A percentile compares a stretch with the other conserved stretches of the same genome.
These are phyloP conservation scores for Gymnodraco acuticeps DNA, from an alignment of 2,797 vertebrate species.

Conservation along the genomic window DNA sequence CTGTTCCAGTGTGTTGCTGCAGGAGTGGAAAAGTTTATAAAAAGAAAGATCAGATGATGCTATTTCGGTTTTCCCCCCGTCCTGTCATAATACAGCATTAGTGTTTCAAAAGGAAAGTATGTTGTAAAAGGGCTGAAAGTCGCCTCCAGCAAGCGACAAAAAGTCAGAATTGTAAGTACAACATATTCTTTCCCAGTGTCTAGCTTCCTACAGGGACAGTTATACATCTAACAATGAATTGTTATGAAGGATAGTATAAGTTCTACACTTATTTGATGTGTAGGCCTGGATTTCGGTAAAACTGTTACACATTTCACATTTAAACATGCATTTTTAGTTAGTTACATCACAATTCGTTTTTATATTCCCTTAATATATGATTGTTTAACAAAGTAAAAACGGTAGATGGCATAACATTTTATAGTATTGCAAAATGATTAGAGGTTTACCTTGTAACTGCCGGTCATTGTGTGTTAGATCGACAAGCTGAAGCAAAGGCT, in stretches of 20 bases:
- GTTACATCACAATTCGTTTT: not conserved
- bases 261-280: not conserved
- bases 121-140: constrained; percentile 41
- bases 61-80: constrained; percentile 70
- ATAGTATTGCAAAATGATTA: not conserved
- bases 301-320: not conserved
- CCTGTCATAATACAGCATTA: constrained; percentile 63
- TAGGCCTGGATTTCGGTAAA: not conserved
- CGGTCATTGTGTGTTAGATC: not conserved
- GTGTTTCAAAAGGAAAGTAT: constrained; percentile 55
- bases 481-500: not conserved
- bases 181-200: constrained; percentile 1
- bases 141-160: constrained; percentile 29
- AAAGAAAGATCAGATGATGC: constrained; percentile 76
- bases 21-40: constrained; percentile 78
- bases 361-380: not conserved
- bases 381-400: not conserved
- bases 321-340: not conserved
- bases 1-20: constrained; percentile 56
- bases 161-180: constrained; percentile 11
- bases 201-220: not conserved
- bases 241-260: not conserved
- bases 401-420: not conserved
- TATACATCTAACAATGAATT: not conserved
- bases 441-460: no score